These are phyloP conservation scores for Acipenser ruthenus DNA, from an alignment of 2,797 vertebrate species.

Conservation along the genomic window DNA sequence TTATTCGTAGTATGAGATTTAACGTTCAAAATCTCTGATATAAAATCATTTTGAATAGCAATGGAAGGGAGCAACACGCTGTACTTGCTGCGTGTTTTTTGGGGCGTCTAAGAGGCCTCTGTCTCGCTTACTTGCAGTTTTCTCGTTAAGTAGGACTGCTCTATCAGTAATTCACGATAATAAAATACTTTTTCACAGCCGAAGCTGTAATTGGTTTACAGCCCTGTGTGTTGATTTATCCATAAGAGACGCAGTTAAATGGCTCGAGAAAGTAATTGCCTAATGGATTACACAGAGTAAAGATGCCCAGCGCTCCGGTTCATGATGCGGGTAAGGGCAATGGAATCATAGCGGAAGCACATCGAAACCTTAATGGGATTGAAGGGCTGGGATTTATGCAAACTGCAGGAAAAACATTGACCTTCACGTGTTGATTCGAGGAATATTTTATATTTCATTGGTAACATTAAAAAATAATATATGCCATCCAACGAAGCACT, in stretches of 20 bases:
- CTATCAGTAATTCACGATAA: slow-evolving; percentile 61
- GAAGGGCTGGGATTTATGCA: not conserved
- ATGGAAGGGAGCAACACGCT: not conserved
- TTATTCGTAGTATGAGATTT: too few species aligned
- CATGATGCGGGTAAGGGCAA: slow-evolving; percentile 16
- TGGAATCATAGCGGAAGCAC: slow-evolving; percentile 36
- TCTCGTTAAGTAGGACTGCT: slow-evolving; percentile 14
- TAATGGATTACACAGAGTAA: slow-evolving; percentile 75
- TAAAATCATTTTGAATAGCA: too few species aligned
- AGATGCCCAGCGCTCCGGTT: slow-evolving; percentile 37
- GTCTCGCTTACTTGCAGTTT: not conserved
- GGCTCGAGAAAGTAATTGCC: slow-evolving; percentile 66
- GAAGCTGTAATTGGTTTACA: slow-evolving; percentile 84
- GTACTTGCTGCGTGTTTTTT: not conserved
- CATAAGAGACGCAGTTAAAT: slow-evolving; percentile 82
- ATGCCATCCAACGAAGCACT: too few species aligned
- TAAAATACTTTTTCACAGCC: slow-evolving; percentile 81
- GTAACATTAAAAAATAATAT: too few species aligned
- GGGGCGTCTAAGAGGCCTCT: too few species aligned
- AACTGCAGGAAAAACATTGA: slow-evolving; percentile 20
- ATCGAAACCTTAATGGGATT: slow-evolving; percentile 44
- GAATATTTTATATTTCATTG: too few species aligned
- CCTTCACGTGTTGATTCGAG: slow-evolving; percentile 30
- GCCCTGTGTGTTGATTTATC: slow-evolving; percentile 77
- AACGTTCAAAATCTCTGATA: too few species aligned